These are phyloP conservation scores for Aegotheles bennettii DNA, from an alignment of 2,113 vertebrate species.

Conservation along the genomic window DNA sequence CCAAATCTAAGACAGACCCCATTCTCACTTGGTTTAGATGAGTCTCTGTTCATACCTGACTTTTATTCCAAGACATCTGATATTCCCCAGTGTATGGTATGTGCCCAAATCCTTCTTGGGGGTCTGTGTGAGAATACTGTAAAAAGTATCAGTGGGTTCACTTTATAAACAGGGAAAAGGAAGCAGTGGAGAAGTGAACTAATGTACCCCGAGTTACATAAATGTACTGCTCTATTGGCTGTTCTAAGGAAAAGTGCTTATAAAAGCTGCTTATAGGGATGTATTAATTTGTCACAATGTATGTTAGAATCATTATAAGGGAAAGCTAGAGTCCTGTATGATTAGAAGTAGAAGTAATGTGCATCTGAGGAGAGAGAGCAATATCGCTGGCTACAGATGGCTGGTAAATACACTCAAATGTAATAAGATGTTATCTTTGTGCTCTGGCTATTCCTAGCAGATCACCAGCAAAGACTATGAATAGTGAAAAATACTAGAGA, in stretches of 20 bases:
- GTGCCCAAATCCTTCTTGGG: neutral
- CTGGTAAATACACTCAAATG: neutral
- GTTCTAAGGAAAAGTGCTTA: neutral
- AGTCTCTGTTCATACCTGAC: neutral
- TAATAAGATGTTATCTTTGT: conserved; percentile 36
- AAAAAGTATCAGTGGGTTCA: neutral
- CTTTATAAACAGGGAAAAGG: neutral
- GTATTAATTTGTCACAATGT: neutral
- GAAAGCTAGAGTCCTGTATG: neutral
- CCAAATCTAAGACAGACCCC: neutral
- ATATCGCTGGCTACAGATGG: conserved; percentile 31
- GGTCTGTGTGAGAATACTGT: neutral
- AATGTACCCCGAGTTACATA: neutral
- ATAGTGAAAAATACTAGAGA: neutral
- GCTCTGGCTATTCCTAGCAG: neutral
- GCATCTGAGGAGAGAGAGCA: neutral
- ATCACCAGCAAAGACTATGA: neutral
- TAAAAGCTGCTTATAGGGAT: neutral
- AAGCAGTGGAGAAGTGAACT: neutral
- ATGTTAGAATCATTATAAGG: neutral
- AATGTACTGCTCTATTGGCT: neutral
- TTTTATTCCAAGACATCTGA: neutral
- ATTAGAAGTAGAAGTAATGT: neutral
- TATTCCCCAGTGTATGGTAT: neutral
- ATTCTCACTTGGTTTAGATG: neutral